A percentile compares a stretch with the other conserved stretches of the same genome.
Evolutionary conservation across 2,113 vertebrate species (phyloP).

Genomic region (Planiliza haematocheilus): DNA sequence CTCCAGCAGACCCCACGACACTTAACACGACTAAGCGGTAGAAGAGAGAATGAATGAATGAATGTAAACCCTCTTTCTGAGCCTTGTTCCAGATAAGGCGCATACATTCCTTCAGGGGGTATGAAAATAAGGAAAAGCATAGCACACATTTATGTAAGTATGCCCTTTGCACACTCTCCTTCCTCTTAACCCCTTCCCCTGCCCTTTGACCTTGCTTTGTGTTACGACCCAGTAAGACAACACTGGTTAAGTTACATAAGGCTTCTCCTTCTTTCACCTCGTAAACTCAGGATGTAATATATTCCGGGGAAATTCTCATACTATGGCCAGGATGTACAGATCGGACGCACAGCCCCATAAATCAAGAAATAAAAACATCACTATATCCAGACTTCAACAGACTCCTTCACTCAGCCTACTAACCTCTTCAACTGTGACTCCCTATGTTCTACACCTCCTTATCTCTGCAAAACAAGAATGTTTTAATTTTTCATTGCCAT

Average conservation of each 20-base stretch:
- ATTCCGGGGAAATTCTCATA: constrained; percentile 29
- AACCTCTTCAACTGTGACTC: not conserved
- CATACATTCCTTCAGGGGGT: constrained; percentile 26
- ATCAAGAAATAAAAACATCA: constrained; percentile 48
- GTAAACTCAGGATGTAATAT: constrained; percentile 44
- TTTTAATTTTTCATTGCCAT: too few species aligned
- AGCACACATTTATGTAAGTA: not conserved
- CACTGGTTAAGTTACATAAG: constrained; percentile 39
- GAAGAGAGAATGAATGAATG: too few species aligned
- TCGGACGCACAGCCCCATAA: constrained; percentile 31
- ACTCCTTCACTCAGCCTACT: constrained; percentile 18
- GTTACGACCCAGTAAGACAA: constrained; percentile 31
- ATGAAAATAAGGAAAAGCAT: constrained; percentile 21
- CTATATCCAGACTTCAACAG: constrained; percentile 11
- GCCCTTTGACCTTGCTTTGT: constrained; percentile 51
- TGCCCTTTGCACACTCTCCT: constrained; percentile 7
- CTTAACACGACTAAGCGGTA: too few species aligned
- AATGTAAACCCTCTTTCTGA: constrained; percentile 3
- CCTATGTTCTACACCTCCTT: not conserved
- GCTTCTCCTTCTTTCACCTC: constrained; percentile 19
- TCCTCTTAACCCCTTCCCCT: constrained; percentile 6
- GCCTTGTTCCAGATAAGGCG: constrained; percentile 12
- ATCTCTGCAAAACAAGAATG: too few species aligned
- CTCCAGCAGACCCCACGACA: too few species aligned
- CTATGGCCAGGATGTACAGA: constrained; percentile 42